Percentiles rank a stretch among this genome's conserved stretches.
phyloP scores from a whole-genome alignment of 2,113 vertebrate genomes.

The Chlamydotis undulata region DNA sequence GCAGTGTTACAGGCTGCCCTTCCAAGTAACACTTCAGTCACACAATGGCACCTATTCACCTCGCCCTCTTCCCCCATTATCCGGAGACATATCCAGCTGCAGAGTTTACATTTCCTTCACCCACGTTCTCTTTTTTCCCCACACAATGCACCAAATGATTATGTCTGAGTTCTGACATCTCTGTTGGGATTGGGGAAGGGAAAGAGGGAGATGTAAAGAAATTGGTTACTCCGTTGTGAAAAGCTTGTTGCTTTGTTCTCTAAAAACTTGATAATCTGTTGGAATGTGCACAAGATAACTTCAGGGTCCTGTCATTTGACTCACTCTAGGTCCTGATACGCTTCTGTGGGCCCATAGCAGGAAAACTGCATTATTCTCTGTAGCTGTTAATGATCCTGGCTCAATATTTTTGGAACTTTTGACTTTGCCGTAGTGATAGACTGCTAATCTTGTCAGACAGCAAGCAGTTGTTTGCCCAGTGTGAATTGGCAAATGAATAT shows the following conservation, averaged over 20 bases:
- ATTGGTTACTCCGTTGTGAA: neutral
- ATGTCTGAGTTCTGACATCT: neutral
- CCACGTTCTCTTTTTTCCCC: neutral
- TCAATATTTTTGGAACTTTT: neutral
- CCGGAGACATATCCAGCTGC: neutral
- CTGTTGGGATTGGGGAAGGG: neutral
- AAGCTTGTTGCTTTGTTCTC: neutral
- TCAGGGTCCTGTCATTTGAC: neutral
- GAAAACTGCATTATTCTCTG: neutral
- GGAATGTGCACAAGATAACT: neutral
- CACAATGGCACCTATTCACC: neutral
- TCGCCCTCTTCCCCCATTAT: neutral
- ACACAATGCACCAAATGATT: neutral
- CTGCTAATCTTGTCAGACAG: neutral
- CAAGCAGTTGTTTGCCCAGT: neutral
- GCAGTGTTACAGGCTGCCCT: neutral
- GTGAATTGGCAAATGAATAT: neutral
- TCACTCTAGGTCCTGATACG: rapidly evolving
- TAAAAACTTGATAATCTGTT: neutral
- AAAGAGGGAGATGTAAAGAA: neutral
- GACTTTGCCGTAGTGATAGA: neutral
- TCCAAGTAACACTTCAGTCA: neutral
- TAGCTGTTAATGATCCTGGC: neutral
- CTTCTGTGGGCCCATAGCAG: neutral
- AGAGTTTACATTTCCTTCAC: neutral